Evolutionary conservation across 2,797 vertebrate species (phyloP), one percentile per base, ranked within the genome.

Genomic region (Acipenser oxyrinchus): DNA sequence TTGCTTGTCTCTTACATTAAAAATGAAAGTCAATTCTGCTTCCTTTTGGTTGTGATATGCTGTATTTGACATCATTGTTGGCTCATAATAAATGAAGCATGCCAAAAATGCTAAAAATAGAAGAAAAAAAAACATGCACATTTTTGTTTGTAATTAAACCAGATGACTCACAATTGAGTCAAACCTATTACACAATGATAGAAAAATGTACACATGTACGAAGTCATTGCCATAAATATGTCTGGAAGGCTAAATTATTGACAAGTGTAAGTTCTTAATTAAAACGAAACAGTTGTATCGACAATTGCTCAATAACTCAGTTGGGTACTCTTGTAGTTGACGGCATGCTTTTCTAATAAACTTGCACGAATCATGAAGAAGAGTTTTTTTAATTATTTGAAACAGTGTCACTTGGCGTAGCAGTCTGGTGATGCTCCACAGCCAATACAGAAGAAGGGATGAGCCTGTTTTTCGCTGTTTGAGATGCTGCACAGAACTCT

Each of bases 391-490:
- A 5, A 37, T 59, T 48, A 59, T 48, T 6, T 49, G 7, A 73
- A 60, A 66, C 49, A 66, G 55, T 55, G 59, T 68, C 62, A 18
- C 53, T 49, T 80, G 70, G 83, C 78, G 77, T 81, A 77, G 83
- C 85, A 74, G 76, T 74, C 78, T 61, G 76, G 74, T 62, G 66
- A 82, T 37, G 37, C 37, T 5, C 37, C 5, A 5, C 3, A 4
- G 37, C 37, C 37, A 37, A 37, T 37, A 37, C 37, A 37, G 37
- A 37, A 37, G 4, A 37, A 37, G 37, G 79, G 68, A 81, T 75
- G 72, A 71, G 74, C 53, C 77, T 61, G 69, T 79, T 81, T 79
- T 73, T 79, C 74, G 82, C 74, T 37, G 37, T 37, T 2, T 58
- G 55, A 11, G 12, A 7, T 11, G 15, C 55, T 58, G 55, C 15